Base-by-base conservation (phyloP, 2,888 invertebrate species). In the Cantharis rustica region DNA sequence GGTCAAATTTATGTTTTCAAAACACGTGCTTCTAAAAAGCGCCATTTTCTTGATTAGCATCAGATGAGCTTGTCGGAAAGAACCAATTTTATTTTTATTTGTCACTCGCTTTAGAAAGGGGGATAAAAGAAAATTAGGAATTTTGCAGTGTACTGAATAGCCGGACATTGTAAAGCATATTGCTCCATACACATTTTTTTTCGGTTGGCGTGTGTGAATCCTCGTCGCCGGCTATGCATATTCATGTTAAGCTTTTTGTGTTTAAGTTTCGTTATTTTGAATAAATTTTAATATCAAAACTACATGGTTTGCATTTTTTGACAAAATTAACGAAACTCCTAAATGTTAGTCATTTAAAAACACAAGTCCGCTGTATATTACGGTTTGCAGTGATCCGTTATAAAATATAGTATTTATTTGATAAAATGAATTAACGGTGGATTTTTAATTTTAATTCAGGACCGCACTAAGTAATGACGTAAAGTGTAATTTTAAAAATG, bases 221-320 rank as follows among this genome's bases (percentile, higher is more conserved):
- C 69, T 76, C 71, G 73, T 78, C 71, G 72, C 75, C 64, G 73
- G 61, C 75, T 73, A 73, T 80, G 75, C 79, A 80, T 80, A 80
- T 80, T 80, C 80, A 80, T 80, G 77, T 69, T 61, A 63, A 63
- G 78, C 78, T 80, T 80, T 79, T 80, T 78, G 79, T 80, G 73
- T 80, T 75, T 75, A 75, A 75, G 66, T 76, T 80, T 75, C 69
- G 78, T 77, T 76, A 79, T 80, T 75, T 70, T 70, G 73, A 69
- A 69, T 71, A 68, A 68, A 71, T 63, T 71, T 72, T 20, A 15
- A 75, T 66, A 75, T 69, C 72, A 75, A 68, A 75, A 68, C 31
- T 27, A 61, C 68, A 72, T 68, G 63, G 68, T 61, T 62, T 17
- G 72, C 27, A 61, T 69, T 17, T 47, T 31, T 69, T 47, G 17